These are phyloP conservation scores for Dunckerocampus dactyliophorus DNA, from an alignment of 2,113 vertebrate genomes.

Conservation along the genomic window DNA sequence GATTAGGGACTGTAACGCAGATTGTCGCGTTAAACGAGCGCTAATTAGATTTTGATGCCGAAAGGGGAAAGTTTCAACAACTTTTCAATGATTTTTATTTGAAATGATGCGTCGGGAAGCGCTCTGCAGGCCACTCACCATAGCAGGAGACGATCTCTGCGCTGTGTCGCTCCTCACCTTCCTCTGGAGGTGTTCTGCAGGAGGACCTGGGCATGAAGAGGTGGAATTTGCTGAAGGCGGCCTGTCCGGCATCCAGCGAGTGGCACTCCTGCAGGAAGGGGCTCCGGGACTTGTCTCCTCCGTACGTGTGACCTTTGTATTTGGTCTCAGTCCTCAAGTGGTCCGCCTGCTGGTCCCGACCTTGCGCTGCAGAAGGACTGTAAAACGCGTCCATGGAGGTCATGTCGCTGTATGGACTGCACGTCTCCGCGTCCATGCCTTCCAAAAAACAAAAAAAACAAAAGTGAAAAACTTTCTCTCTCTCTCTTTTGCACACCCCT, in stretches of 20 bases:
- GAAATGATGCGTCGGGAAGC: background rate
- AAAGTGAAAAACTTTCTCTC: conserved; percentile 55
- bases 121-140: conserved; percentile 80
- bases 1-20: conserved; percentile 63
- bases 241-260: conserved; percentile 80
- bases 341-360: conserved; percentile 81
- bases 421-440: conserved; percentile 95
- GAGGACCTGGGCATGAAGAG: conserved; percentile 87
- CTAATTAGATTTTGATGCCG: conserved; percentile 61
- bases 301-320: conserved; percentile 95
- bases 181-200: conserved; percentile 88
- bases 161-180: conserved; percentile 84
- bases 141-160: conserved; percentile 85
- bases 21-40: conserved; percentile 72
- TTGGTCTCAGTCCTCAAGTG: conserved; percentile 93
- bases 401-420: conserved; percentile 93
- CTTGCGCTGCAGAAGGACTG: conserved; percentile 82
- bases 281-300: conserved; percentile 83
- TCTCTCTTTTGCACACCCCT: conserved; percentile 38
- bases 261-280: conserved; percentile 87
- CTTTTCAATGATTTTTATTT: too few species aligned
- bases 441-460: conserved; percentile 54
- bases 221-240: conserved; percentile 90
- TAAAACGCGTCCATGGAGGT: conserved; percentile 99
- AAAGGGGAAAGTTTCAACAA: too few species aligned